phyloP scores from a whole-genome alignment of 2,888 invertebrate genomes.

The Orthonychiurus folsomi region DNA sequence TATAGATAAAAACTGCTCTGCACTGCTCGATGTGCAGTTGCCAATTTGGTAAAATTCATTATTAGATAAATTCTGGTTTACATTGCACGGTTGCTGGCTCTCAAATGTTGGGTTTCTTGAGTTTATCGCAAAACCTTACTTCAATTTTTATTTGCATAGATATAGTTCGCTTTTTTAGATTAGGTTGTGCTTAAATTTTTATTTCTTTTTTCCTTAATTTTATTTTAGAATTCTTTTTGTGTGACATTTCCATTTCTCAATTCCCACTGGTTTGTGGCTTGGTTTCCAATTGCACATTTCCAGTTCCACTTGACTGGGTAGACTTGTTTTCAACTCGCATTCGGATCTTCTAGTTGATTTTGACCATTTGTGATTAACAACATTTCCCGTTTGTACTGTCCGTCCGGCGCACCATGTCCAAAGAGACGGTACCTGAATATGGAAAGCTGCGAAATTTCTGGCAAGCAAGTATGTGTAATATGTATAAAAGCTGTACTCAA shows the following conservation, averaged over 20 bases:
- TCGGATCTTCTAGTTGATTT: too few species aligned
- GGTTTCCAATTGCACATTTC: background rate
- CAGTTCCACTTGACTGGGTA: background rate
- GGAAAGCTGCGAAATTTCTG: slow-evolving; percentile 39
- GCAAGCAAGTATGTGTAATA: slow-evolving; percentile 36
- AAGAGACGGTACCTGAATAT: slow-evolving; percentile 35
- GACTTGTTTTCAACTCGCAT: slow-evolving; percentile 2
- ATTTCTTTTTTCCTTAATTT: too few species aligned
- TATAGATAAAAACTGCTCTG: too few species aligned
- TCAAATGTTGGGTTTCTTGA: too few species aligned
- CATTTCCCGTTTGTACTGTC: background rate
- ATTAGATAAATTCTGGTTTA: too few species aligned
- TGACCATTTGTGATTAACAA: background rate
- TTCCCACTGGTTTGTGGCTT: background rate
- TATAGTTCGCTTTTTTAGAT: too few species aligned
- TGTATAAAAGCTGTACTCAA: background rate
- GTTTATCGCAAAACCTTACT: too few species aligned
- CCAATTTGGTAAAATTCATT: too few species aligned
- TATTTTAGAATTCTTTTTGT: background rate
- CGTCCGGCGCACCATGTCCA: slow-evolving; percentile 10
- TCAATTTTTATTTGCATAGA: too few species aligned
- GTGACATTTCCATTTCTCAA: background rate
- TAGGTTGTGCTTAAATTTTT: too few species aligned
- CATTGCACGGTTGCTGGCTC: too few species aligned
- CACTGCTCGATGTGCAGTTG: too few species aligned